Evolutionary conservation across 37 sponge, comb jelly and placozoan species (phyloP).

Genomic region (Halisarca cf. caerulea): DNA sequence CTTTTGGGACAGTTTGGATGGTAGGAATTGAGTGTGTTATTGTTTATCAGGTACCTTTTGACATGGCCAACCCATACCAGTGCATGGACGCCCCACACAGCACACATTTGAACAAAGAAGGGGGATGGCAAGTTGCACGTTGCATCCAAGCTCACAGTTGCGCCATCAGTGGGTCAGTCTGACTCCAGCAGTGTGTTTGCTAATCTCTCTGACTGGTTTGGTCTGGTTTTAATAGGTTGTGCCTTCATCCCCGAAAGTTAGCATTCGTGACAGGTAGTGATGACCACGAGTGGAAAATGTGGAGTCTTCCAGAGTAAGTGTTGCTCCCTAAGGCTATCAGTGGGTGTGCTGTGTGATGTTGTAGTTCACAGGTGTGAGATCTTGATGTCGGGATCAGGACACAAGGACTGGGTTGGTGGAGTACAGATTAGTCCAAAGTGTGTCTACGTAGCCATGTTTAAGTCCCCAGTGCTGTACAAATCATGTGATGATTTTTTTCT

Average conservation of each 20-base stretch:
- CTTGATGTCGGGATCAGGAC: conserved; percentile 85
- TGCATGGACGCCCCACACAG: conserved; percentile 32
- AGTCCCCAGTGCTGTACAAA: conserved; percentile 72
- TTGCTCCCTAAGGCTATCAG: too few relatives aligned
- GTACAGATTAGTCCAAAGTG: conserved; percentile 65
- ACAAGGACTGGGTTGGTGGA: conserved; percentile 83
- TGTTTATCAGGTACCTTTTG: conserved; percentile 38
- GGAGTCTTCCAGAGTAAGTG: conserved; percentile 72
- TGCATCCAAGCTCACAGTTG: conserved; percentile 61
- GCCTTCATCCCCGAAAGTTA: conserved; percentile 73
- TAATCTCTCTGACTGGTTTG: conserved; percentile 8
- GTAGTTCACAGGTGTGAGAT: neutral
- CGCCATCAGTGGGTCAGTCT: conserved; percentile 44
- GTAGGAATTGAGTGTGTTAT: too few relatives aligned
- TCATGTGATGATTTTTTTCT: conserved; percentile 73
- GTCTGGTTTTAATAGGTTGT: neutral
- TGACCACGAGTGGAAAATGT: conserved; percentile 93
- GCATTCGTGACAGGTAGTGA: conserved; percentile 90
- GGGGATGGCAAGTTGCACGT: conserved; percentile 49
- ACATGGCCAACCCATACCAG: conserved; percentile 57
- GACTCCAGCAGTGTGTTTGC: neutral
- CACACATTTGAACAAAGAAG: conserved; percentile 76
- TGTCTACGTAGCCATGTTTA: neutral
- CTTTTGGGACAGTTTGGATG: too few relatives aligned
- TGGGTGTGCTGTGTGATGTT: too few relatives aligned